Base-by-base conservation (phyloP, 2,797 vertebrate genomes). In the Xiphorhynchus erythropygius region DNA sequence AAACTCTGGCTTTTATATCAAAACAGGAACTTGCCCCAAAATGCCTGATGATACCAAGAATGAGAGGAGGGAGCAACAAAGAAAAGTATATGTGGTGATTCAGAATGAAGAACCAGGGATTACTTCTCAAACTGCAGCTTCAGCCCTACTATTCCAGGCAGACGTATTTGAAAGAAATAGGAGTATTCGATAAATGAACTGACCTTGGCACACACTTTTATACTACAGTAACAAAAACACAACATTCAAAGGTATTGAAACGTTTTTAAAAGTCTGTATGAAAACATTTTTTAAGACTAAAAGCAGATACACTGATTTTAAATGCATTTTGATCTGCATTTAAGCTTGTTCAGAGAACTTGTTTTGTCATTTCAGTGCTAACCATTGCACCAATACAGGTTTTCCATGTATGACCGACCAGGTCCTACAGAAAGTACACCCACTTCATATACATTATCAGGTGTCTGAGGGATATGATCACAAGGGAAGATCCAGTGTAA, bases 171-270 rank as follows among this genome's bases (percentile, higher is more conserved):
- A 56, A 77, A 79, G 47, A 79, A 87, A 77, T 1, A 49, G 19
- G 42, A 87, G 53, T 39, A 59, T 13, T 25, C 0, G 2, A 47
- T 56, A 80, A 77, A 67, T 11, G 11, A 32, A 39, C 50, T 46
- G 56, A 56, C 5, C 17, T 65, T 22, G 4, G 16, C 0, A 1
- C 7, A 42, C 13, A 7, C 7, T 46, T 10, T 24, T 39, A 27
- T 7, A 25, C 8, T 44, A 67, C 15, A 67, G 5, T 25, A 74
- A 55, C 23, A 82, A 59, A 83, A 37, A 6, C 33, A 56, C 8
- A 42, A 62, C 15, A 30, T 60, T 71, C 25, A n/a, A 28, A 63
- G 5, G 3, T 50, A 70, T 65, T 62, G 1, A 70, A 39, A 39
- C 18, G 2, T 27, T 91, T 86, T 49, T 8, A 60, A 62, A 79